Evolutionary conservation across 1,140 invertebrate genomes (phyloP).

Genomic region (Drosophila kikkawai): DNA sequence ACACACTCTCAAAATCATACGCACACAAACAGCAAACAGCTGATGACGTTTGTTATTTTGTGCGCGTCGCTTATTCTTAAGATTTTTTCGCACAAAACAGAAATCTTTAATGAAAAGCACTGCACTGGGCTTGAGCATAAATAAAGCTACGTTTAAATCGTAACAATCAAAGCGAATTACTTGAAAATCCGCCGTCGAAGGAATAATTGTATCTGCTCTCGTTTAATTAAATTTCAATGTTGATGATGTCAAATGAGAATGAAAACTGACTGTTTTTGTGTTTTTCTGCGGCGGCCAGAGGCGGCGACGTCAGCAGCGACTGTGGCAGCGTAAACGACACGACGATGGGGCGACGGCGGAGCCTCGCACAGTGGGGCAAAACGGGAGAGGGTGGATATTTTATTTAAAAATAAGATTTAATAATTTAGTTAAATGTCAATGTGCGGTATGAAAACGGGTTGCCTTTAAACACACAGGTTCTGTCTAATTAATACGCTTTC

Average conservation of each 20-base stretch:
- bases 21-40: slow-evolving; percentile 63
- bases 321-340: slow-evolving; percentile 19
- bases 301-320: slow-evolving; percentile 51
- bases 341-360: slow-evolving; percentile 50
- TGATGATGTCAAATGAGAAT: slow-evolving; percentile 83
- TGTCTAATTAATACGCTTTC: too few relatives aligned
- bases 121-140: slow-evolving; percentile 38
- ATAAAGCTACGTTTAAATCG: slow-evolving; percentile 51
- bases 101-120: slow-evolving; percentile 65
- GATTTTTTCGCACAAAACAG: slow-evolving; percentile 34
- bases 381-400: background rate
- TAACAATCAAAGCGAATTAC: slow-evolving; percentile 55
- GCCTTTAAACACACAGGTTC: background rate
- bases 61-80: slow-evolving; percentile 59
- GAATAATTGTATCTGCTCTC: slow-evolving; percentile 61
- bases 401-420: background rate
- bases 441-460: too few relatives aligned
- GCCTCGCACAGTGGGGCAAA: slow-evolving; percentile 33
- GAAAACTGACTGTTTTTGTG: slow-evolving; percentile 80
- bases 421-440: background rate
- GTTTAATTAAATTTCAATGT: slow-evolving; percentile 83
- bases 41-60: slow-evolving; percentile 82
- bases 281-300: slow-evolving; percentile 57
- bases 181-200: slow-evolving; percentile 49
- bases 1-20: slow-evolving; percentile 16